Evolutionary conservation across 2,797 vertebrate genomes (phyloP), one percentile per base, ranked within the genome.

Genomic region (Molossus alvarezi): DNA sequence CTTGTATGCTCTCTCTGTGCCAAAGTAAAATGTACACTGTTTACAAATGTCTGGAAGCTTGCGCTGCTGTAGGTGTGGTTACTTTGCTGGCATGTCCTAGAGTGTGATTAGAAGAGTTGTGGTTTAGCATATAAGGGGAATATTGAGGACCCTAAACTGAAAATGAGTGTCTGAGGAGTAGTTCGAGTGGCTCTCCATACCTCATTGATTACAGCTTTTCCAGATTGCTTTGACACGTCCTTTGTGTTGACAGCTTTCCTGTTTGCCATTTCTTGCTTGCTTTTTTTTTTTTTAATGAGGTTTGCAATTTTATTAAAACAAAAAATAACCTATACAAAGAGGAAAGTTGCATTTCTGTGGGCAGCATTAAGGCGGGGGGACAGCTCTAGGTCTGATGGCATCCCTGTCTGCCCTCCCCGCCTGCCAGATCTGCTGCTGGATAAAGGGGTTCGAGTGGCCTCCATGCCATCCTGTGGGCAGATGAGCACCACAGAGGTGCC

Each of bases 381-480:
- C 23, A 6, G 51, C 62, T 48, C 29, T 2, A 11, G 37, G 73
- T 67, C 17, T 9, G 0, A 1, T 2, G 17, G 33, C 9, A 6
- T 33, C 20, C 1, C 10, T 23, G 41, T 33, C 33, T 3, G 12
- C 45, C 41, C 3, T 14, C 57, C 5, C 7, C 0, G 6, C 6
- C 5, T 1, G 33, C 97, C 98, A 99, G 93, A 99, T 99, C 2
- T 99, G 99, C 89, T 99, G 99, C 98, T 99, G 99, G 98, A 99
- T 98, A 97, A 99, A 99, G 2, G 99, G 99, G 98, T 99, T 99
- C 5, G 99, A 97, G 99, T 99, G 41, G 99, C 99, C 97, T 99
- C 99, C 99, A 99, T 99, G 96, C 99, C 99, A 13, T 99, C 99
- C 97, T 99, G 99, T 0, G 99, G 99, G 97, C 99, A 99, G 97